Base-by-base conservation (phyloP, 2,888 invertebrate species). In the Leptogaster cylindrica region DNA sequence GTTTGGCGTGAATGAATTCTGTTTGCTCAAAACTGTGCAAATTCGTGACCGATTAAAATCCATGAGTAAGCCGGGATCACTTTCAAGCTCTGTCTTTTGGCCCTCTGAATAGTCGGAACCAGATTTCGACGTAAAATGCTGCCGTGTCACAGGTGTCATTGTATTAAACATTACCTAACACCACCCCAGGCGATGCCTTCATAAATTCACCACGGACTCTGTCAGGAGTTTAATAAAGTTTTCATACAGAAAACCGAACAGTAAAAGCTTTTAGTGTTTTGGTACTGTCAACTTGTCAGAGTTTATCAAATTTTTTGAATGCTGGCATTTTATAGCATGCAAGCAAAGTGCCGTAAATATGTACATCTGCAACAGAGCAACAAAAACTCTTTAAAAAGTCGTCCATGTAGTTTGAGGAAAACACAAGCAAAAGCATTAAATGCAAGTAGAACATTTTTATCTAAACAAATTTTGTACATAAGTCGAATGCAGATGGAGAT, bases 151-250 rank as follows among this genome's bases (percentile, higher is more conserved):
- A 61, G 44, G 44, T 61, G 61, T 39, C 61, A 61, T 5, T 6
- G 28, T 28, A 44, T 16, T 16, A 61, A 61, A 44, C 10, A 28
- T 12, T 27, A 10, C 61, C 31, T 27, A n/a, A n/a, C 41, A 5
- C 23, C 41, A 14, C 18, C 44, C 16, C 25, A 23, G 31, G 3
- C 20, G 44, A n/a, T 25, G 18, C 44, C 18, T 44, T 44, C 44
- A 44, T 41, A 61, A 61, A 41, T 44, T 61, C 28, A 8, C 61
- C 61, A 27, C 44, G 44, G 61, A 61, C 61, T 64, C 18, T 14
- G 23, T 31, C 33, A n/a, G n/a, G 63, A 63, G 48, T 64, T 64
- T 64, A 64, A 64, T 64, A 46, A 64, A 64, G 64, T 64, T 64
- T 64, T 64, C 64, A 48, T 23, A 33, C 48, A 48, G 46, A 64